A percentile compares a stretch with the other conserved stretches of the same genome.
Evolutionary conservation across 92 coral and sea anemone genomes (phyloP).

Genomic region (Palythoa caribaeorum): DNA sequence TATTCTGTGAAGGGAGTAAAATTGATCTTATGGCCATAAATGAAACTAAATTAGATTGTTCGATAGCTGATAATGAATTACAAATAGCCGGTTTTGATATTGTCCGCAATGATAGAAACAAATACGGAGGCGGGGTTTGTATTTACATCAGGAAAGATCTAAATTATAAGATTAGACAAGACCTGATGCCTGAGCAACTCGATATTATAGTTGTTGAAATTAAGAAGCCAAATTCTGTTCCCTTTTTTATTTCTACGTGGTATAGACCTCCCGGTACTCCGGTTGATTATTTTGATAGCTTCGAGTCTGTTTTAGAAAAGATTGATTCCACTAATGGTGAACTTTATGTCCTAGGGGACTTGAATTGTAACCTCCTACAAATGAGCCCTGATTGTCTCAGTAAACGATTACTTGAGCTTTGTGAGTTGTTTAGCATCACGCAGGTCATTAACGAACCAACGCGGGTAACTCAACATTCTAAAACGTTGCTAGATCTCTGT

Average conservation of each 20-base stretch:
- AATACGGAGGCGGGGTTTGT: constrained; percentile 1
- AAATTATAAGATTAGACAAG: not conserved
- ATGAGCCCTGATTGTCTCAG: not conserved
- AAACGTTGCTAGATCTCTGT: constrained; percentile 21
- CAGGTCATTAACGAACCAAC: not conserved
- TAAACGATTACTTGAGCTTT: constrained; percentile 16
- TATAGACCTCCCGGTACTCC: too few relatives aligned
- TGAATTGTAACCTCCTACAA: not conserved
- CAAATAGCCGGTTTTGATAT: not conserved
- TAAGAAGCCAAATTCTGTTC: not conserved
- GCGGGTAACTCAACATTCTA: constrained; percentile 10
- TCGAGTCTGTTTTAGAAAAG: too few relatives aligned
- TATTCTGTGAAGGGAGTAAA: not conserved
- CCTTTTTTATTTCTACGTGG: not conserved
- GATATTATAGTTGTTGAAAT: not conserved
- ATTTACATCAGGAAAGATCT: not conserved
- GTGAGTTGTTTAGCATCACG: not conserved
- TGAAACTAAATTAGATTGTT: not conserved
- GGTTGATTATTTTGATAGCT: too few relatives aligned
- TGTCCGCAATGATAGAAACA: not conserved
- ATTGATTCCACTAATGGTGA: too few relatives aligned
- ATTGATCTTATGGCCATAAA: not conserved
- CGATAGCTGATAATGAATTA: not conserved
- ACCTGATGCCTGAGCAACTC: not conserved
- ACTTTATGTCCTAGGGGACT: not conserved